Base-by-base conservation (phyloP, 2,113 vertebrate genomes). In the Eudyptes chrysolophus region DNA sequence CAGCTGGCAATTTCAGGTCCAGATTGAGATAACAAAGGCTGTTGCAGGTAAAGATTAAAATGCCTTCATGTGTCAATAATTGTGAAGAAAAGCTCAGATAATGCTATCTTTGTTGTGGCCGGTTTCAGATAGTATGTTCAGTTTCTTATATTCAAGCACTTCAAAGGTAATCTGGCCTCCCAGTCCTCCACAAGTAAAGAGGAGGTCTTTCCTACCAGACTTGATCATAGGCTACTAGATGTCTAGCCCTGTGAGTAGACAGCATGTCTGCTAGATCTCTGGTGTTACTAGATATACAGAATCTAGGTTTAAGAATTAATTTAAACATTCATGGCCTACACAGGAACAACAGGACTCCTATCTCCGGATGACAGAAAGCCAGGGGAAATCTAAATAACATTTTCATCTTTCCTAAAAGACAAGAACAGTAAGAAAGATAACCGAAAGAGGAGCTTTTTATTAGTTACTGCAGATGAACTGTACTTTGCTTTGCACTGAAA, bases 1-100 rank as follows among this genome's bases (percentile, higher is more conserved):
- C 87, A 95, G 84, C 93, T 95, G 88, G 92, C 29, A 93, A 46
- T 71, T 92, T 87, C 79, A 89, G 34, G 55, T 65, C 46, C 75
- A 94, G 46, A 84, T 5, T 77, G 72, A 84, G 64, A 71, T 54
- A 87, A 92, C 34, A 87, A 90, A 92, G n/a, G 29, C 38, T 65
- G 22, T 30, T 64, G 29, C 58, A 91, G 34, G 36, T 95, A 51
- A 85, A 87, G 70, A 94, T 58, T 75, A 89, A 96, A 94, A 90
- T 55, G 52, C n/a, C 87, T 64, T 82, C 24, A 49, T 42, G 38
- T 75, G 66, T 17, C 71, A 89, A 46, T 54, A 83, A 91, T 6
- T 69, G 49, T 25, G 27, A 81, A 90, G 65, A 64, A 79, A 70
- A 82, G 42, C 21, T 75, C 58, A 81, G n/a, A 90, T 18, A 57